Conservation (phyloP, 2,888 invertebrate species). For the Villa cingulata region DNA sequence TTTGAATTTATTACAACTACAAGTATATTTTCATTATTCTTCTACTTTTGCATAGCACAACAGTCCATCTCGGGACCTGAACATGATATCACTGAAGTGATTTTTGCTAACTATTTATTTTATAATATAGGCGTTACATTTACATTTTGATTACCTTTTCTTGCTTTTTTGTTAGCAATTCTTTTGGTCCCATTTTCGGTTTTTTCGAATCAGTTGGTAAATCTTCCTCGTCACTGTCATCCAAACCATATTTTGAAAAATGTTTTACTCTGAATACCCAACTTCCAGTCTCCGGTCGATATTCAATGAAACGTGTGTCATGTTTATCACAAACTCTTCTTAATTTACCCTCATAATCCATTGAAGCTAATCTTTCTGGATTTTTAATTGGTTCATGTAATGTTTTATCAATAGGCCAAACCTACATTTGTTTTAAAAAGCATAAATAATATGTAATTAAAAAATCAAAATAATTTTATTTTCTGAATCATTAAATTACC, state of each 20-base stretch:
- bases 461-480: no score
- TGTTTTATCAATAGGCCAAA: constrained; percentile 81
- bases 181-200: constrained; percentile 22
- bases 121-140: no score
- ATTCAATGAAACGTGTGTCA: constrained; percentile 85
- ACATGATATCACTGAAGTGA: no score
- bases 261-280: constrained; percentile 95
- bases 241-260: constrained; percentile 85
- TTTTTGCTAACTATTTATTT: no score
- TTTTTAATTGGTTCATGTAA: constrained; percentile 67
- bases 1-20: no score
- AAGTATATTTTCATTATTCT: no score
- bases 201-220: constrained; percentile 33
- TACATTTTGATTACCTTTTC: not conserved
- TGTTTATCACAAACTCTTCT: constrained; percentile 74
- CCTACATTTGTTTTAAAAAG: constrained; percentile 3
- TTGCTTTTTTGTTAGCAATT: not conserved
- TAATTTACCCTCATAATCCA: constrained; percentile 77
- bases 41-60: no score
- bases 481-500: constrained; percentile 35
- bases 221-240: constrained; percentile 84
- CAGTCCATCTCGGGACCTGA: no score
- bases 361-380: constrained; percentile 55
- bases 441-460: not conserved
- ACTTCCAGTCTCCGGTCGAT: constrained; percentile 87